Conservation (phyloP, 2,888 invertebrate species). For the Eurois occulta region DNA sequence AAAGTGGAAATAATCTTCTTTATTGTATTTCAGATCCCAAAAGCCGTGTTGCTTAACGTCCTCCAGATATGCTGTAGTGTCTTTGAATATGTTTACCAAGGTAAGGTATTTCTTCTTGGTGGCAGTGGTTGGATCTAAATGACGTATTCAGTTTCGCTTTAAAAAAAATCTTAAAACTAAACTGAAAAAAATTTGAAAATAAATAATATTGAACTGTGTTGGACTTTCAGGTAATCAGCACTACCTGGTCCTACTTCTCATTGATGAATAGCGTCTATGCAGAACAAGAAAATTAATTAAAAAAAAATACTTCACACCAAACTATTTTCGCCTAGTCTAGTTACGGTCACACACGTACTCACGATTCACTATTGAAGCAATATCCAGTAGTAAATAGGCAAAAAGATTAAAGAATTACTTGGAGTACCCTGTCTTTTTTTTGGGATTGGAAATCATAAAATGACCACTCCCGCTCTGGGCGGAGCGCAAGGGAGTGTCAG, state of each 20-base stretch:
- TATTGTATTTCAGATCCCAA: slow-evolving; percentile 65
- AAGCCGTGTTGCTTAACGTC: slow-evolving; percentile 69
- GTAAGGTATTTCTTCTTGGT: slow-evolving; percentile 53
- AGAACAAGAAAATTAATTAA: slow-evolving; percentile 31
- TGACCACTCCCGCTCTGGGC: no score
- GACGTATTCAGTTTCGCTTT: neutral
- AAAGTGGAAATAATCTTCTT: neutral
- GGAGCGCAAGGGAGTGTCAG: no score
- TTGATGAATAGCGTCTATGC: slow-evolving; percentile 69
- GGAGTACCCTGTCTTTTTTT: no score
- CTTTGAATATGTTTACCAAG: slow-evolving; percentile 69
- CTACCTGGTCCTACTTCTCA: slow-evolving; percentile 74
- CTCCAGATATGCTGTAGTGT: slow-evolving; percentile 65
- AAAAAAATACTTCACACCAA: neutral
- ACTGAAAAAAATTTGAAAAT: neutral
- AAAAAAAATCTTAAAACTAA: neutral
- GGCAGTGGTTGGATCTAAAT: no score
- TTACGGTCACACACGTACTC: neutral
- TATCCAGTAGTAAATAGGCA: neutral
- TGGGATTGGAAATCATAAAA: no score
- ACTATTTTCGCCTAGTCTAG: neutral
- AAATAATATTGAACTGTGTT: neutral
- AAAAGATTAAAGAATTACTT: no score
- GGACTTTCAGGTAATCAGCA: slow-evolving; percentile 70
- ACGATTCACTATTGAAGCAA: neutral